Percentiles rank a stretch among this genome's conserved stretches.
Conservation (phyloP, 2,888 invertebrate species). For the Arrhopalites spinosus region DNA sequence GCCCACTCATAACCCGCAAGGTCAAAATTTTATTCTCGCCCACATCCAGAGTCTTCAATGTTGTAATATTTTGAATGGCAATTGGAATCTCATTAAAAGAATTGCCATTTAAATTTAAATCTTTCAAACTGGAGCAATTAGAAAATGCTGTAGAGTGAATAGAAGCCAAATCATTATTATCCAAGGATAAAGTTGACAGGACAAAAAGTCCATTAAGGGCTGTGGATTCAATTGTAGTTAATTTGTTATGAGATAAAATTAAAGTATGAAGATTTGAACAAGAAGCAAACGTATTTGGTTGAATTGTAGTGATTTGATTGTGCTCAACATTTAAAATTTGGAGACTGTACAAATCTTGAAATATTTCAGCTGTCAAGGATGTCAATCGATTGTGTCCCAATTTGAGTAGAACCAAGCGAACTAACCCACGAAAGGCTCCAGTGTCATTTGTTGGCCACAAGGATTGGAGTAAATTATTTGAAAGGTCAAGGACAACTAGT, state of each 20-base stretch:
- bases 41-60: constrained; percentile 84
- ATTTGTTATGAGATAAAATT: constrained; percentile 81
- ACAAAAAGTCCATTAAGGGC: constrained; percentile 87
- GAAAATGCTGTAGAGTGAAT: constrained; percentile 86
- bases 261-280: constrained; percentile 91
- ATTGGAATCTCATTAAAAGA: constrained; percentile 77
- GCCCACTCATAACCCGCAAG: constrained; percentile 63
- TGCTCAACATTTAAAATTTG: constrained; percentile 84
- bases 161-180: constrained; percentile 81
- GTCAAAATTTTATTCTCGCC: constrained; percentile 87
- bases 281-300: constrained; percentile 84
- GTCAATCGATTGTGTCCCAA: constrained; percentile 79
- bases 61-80: constrained; percentile 81
- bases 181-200: constrained; percentile 79
- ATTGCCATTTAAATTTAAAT: constrained; percentile 87
- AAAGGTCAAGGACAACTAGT: constrained; percentile 79
- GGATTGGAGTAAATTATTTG: constrained; percentile 82
- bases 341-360: constrained; percentile 82
- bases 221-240: constrained; percentile 81
- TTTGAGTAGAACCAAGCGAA: constrained; percentile 83
- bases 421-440: constrained; percentile 80
- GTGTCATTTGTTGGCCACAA: constrained; percentile 73
- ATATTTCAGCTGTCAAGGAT: constrained; percentile 79
- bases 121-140: constrained; percentile 88
- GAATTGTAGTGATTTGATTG: constrained; percentile 80